Evolutionary conservation across 2,888 invertebrate genomes (phyloP).

Genomic region (Brachypterus glaber): DNA sequence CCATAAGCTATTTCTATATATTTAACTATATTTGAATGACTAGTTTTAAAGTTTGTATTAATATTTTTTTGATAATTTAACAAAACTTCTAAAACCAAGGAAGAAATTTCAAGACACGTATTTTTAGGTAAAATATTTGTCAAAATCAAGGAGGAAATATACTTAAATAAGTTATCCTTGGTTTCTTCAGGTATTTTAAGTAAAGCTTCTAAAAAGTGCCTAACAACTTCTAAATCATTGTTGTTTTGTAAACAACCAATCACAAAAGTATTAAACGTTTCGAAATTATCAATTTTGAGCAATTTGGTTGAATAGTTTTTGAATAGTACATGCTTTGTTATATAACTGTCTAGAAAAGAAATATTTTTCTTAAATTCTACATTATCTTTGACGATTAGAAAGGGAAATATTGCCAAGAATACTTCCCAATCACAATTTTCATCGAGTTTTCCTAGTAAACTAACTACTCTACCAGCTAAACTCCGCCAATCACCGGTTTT

Average conservation of each 20-base stretch:
- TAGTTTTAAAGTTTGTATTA: constrained; percentile 29
- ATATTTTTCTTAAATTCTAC: constrained; percentile 26
- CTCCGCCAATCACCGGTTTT: constrained; percentile 38
- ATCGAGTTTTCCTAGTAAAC: constrained; percentile 20
- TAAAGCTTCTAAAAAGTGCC: constrained; percentile 20
- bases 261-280: constrained; percentile 22
- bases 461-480: constrained; percentile 28
- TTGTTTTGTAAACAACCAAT: constrained; percentile 20
- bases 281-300: constrained; percentile 4
- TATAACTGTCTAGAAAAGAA: background rate
- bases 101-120: constrained; percentile 36
- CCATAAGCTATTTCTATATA: constrained; percentile 28
- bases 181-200: constrained; percentile 19
- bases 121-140: constrained; percentile 40
- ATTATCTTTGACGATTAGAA: constrained; percentile 48
- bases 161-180: constrained; percentile 26
- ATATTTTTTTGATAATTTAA: constrained; percentile 40
- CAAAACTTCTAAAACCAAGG: constrained; percentile 40
- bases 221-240: constrained; percentile 13
- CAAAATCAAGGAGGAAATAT: constrained; percentile 39
- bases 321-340: background rate
- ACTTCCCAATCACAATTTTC: constrained; percentile 42
- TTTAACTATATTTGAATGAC: constrained; percentile 29
- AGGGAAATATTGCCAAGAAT: constrained; percentile 52
- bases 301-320: background rate